Evolutionary conservation across 2,797 vertebrate species (phyloP), one percentile per base, ranked within the genome.

Genomic region (Danionella dracula): DNA sequence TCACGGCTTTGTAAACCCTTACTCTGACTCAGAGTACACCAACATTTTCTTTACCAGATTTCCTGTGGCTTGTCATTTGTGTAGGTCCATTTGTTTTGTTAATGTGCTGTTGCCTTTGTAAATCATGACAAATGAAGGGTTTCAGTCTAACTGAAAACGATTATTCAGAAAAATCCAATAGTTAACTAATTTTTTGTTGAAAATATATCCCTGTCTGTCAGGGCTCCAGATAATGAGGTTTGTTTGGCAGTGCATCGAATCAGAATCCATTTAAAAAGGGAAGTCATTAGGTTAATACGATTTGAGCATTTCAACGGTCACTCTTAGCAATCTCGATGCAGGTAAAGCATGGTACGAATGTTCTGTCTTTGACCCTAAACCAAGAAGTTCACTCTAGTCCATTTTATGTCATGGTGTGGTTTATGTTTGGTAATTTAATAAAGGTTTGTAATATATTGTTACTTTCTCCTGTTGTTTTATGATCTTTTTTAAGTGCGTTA

Each of bases 251-350:
- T 78, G 81, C 79, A 78, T 76, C 72, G 77, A 80, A 81, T 82
- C 76, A 69, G 79, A 85, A 83, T 85, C 80, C 82, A 85, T 77
- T 86, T 86, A 86, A 87, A 86, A 75, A 65, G 80, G 84, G 84
- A 87, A 84, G 83, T 87, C 84, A 82, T 89, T 87, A 84, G 68
- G 79, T 75, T 86, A 85, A 84, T 82, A 70, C 57, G 78, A 82
- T 87, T 87, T 83, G 77, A 58, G 76, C 72, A 35, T 79, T 77
- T 79, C 70, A 46, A 67, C 78, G 19, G 81, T 78, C 77, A 79
- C 78, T 79, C 68, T 69, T 79, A 68, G 74, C 74, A 78, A 78
- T 71, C 68, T 63, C 72, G 58, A 68, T 71, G 72, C 79, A 80
- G 81, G 76, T 79, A 76, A 77, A 73, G 70, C 48, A 57, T 42